A percentile compares a stretch with the other conserved stretches of the same genome.
Conservation (phyloP, 2,797 vertebrate genomes). For the Momotus momota region DNA sequence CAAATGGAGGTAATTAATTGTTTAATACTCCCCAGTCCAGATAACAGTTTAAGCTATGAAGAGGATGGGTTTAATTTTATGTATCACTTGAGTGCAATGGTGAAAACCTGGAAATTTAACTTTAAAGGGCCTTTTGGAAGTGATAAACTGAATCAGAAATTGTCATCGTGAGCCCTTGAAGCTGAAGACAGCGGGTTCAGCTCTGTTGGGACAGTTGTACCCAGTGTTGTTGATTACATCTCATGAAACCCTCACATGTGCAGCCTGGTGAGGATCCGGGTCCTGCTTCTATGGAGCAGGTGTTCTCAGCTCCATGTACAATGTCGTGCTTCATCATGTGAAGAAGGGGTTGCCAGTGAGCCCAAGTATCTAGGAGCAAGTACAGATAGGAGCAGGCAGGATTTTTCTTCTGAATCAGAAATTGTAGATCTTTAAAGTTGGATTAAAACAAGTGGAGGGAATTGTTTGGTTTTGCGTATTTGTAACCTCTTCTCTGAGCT, state of each 20-base stretch:
- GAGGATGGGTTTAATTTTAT: not conserved
- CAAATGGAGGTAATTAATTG: not conserved
- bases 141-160: not conserved
- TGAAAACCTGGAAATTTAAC: not conserved
- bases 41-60: not conserved
- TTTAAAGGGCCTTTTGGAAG: not conserved
- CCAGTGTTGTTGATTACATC: not conserved
- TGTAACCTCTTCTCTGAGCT: not conserved
- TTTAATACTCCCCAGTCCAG: not conserved
- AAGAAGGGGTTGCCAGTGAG: constrained; percentile 83
- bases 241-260: not conserved
- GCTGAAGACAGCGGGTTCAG: not conserved
- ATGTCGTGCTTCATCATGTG: constrained; percentile 80
- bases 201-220: not conserved
- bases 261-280: not conserved
- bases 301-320: constrained; percentile 59
- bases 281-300: not conserved
- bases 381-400: constrained; percentile 81
- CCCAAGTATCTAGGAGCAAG: constrained; percentile 82
- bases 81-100: not conserved
- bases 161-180: not conserved
- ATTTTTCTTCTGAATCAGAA: not conserved
- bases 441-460: not conserved
- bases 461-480: not conserved
- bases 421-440: not conserved